Evolutionary conservation across 2,888 invertebrate genomes (phyloP), one percentile per base, ranked within the genome.

Genomic region (Adelphocoris suturalis): DNA sequence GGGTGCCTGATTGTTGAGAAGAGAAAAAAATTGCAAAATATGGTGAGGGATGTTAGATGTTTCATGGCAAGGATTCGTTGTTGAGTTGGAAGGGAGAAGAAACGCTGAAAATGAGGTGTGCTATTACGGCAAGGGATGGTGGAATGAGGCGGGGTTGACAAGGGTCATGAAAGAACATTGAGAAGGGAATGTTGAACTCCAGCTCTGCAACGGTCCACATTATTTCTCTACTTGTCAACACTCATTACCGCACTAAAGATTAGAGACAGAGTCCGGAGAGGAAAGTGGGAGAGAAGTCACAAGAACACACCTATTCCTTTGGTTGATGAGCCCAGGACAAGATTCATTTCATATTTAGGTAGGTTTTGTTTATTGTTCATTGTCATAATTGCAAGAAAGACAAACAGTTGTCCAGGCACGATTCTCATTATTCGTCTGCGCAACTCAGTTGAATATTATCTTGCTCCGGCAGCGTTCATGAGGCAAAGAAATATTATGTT

Each of bases 141-240:
- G 68, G 23, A 37, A 37, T 37, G 37, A 37, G 68, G n/a, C 12
- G 11, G 68, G 68, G 23, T 68, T 23, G 68, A 68, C n/a, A 68
- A 68, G 68, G 68, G 68, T 68, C 23, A n/a, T 68, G 68, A 23
- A 68, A 68, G 68, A 68, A 68, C 68, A 52, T 52, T 52, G 52
- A 52, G 52, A 16, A 52, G 27, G 68, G 68, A 68, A 68, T 23
- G 68, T 68, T 23, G 68, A 68, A 23, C 23, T 68, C 57, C n/a
- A 12, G 23, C 68, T 19, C 68, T 68, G 5, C 23, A 19, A 68
- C 23, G 68, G 68, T 68, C 68, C 68, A 68, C 68, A 68, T 68
- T 68, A 68, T 68, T 68, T 19, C 68, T 68, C 68, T 23, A 68
- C 68, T 68, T 23, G 27, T 61, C 61, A 61, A 61, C 61, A n/a